Percentiles rank a stretch among this genome's conserved stretches.
These are phyloP conservation scores for Eremobia ochroleuca DNA, from an alignment of 2,888 invertebrate species.

Conservation along the genomic window DNA sequence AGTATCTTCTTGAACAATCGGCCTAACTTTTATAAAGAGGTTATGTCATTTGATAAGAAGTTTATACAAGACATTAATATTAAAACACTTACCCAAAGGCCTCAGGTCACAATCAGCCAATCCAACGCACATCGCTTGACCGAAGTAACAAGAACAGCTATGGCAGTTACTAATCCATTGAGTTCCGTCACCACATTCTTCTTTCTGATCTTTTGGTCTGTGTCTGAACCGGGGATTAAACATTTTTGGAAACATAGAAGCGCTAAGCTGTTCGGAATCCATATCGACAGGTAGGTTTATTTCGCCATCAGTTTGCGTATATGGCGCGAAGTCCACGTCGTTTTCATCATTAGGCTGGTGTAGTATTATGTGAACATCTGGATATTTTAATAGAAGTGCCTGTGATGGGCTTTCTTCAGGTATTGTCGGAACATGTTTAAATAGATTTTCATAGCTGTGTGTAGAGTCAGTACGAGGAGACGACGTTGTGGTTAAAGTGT, in stretches of 20 bases:
- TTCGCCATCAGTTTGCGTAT: not conserved
- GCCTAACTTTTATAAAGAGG: not conserved
- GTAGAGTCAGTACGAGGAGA: not conserved
- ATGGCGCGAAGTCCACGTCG: not conserved
- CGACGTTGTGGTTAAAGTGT: not conserved
- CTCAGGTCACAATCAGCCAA: slow-evolving; percentile 36
- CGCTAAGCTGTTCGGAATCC: not conserved
- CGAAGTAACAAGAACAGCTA: slow-evolving; percentile 37
- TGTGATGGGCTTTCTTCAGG: not conserved
- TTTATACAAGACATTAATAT: not conserved
- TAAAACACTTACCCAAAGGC: slow-evolving; percentile 41
- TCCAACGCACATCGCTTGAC: slow-evolving; percentile 30
- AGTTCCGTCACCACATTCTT: slow-evolving; percentile 54
- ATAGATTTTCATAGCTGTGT: too few relatives aligned
- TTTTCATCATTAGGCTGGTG: slow-evolving; percentile 14
- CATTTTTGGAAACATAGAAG: not conserved
- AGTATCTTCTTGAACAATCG: not conserved
- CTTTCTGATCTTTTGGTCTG: slow-evolving; percentile 38
- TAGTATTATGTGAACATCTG: slow-evolving; percentile 31
- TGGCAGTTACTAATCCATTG: slow-evolving; percentile 53
- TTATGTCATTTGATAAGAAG: not conserved
- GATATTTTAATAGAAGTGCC: not conserved
- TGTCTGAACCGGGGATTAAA: slow-evolving; percentile 18
- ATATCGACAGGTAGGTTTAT: not conserved
- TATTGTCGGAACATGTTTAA: not conserved